Percentiles rank a stretch among this genome's conserved stretches.
Evolutionary conservation across 2,113 vertebrate genomes (phyloP).

Genomic region (Charadrius vociferus): DNA sequence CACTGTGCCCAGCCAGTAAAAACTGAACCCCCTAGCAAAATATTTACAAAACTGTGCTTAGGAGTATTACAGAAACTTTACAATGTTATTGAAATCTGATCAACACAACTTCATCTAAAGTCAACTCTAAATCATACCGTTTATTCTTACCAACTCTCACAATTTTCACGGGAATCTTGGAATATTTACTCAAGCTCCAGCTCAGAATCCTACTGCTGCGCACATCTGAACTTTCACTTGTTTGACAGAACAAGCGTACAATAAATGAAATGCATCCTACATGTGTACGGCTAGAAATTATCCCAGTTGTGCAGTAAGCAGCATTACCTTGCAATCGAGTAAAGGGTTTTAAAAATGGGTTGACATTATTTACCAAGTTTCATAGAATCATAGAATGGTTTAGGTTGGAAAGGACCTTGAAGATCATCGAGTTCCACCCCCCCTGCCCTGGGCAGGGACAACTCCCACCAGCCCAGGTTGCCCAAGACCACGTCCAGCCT

Average conservation of each 20-base stretch:
- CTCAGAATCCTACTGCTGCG: not conserved
- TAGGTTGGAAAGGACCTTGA: too few species aligned
- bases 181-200: not conserved
- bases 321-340: not conserved
- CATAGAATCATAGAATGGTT: too few species aligned
- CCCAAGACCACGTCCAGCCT: too few species aligned
- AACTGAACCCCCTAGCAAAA: not conserved
- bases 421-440: too few species aligned
- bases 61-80: not conserved
- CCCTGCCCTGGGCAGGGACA: too few species aligned
- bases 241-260: not conserved
- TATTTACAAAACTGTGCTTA: not conserved
- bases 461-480: too few species aligned
- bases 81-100: not conserved
- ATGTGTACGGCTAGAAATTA: not conserved
- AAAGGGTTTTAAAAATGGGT: not conserved
- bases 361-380: not conserved
- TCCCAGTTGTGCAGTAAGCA: not conserved
- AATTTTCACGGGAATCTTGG: not conserved
- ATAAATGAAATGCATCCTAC: not conserved
- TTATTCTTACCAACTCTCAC: not conserved
- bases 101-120: not conserved
- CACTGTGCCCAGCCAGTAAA: not conserved
- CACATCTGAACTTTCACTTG: not conserved
- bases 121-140: not conserved